These are phyloP conservation scores for Polyergus mexicanus DNA, from an alignment of 1,140 invertebrate species.

Conservation along the genomic window DNA sequence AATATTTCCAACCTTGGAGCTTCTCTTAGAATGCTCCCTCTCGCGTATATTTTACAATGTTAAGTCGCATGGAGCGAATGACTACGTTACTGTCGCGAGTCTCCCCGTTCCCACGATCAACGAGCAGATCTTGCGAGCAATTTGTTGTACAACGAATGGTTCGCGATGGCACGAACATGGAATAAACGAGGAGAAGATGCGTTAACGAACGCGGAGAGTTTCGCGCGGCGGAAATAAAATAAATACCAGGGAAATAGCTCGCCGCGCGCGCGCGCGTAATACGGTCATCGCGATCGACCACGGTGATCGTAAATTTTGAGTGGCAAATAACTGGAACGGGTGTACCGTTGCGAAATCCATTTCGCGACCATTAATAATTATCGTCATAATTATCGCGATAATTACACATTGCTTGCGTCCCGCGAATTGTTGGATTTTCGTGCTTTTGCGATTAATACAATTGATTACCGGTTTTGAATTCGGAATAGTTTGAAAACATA, in stretches of 20 bases:
- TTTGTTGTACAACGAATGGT: conserved; percentile 36
- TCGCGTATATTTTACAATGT: conserved; percentile 13
- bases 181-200: neutral
- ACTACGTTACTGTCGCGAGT: conserved; percentile 3
- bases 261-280: neutral
- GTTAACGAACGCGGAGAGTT: conserved; percentile 16
- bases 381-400: neutral
- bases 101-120: conserved; percentile 33
- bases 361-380: neutral
- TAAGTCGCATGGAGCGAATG: neutral
- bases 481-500: neutral
- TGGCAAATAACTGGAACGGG: conserved; percentile 28
- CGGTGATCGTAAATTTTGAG: conserved; percentile 5
- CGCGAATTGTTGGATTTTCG: neutral
- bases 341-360: conserved; percentile 12
- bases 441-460: neutral
- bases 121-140: conserved; percentile 21
- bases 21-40: neutral
- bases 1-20: neutral
- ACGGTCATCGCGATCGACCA: neutral
- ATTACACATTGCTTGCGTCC: neutral
- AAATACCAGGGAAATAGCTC: conserved; percentile 23
- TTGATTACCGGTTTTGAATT: neutral
- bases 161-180: neutral
- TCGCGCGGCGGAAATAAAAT: conserved; percentile 38